phyloP scores from a whole-genome alignment of 2,113 vertebrate species.

The Xiphias gladius region DNA sequence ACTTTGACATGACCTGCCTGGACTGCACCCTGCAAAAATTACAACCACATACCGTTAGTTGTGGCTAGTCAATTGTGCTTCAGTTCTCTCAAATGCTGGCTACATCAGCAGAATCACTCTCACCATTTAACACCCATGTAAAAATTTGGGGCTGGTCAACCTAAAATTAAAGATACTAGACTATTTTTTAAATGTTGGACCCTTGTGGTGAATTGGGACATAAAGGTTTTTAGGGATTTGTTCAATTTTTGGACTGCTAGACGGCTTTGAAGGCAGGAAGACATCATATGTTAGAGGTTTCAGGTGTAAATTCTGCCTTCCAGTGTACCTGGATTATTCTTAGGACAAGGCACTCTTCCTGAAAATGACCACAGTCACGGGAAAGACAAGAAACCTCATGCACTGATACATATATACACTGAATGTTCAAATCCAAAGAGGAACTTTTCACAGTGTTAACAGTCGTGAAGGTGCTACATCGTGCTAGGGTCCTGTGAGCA shows the following conservation, averaged over 20 bases:
- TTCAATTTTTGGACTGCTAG: background rate
- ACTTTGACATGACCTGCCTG: conserved; percentile 91
- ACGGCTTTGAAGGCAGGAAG: background rate
- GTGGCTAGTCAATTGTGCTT: background rate
- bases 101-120: background rate
- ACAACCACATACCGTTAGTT: background rate
- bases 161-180: background rate
- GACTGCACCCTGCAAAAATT: conserved; percentile 84
- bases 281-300: background rate
- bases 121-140: no score
- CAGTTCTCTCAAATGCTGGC: background rate
- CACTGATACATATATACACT: background rate
- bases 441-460: no score
- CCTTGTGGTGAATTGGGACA: background rate
- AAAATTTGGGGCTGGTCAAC: no score
- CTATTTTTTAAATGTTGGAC: background rate
- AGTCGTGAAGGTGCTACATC: no score
- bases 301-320: background rate
- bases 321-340: background rate
- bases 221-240: background rate
- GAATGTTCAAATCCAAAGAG: background rate
- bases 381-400: background rate
- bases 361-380: background rate
- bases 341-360: background rate
- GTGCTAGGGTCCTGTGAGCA: background rate